Percentiles rank a stretch among this genome's conserved stretches.
Conservation (phyloP, 1,140 invertebrate species). For the Neomicropteryx cornuta region DNA sequence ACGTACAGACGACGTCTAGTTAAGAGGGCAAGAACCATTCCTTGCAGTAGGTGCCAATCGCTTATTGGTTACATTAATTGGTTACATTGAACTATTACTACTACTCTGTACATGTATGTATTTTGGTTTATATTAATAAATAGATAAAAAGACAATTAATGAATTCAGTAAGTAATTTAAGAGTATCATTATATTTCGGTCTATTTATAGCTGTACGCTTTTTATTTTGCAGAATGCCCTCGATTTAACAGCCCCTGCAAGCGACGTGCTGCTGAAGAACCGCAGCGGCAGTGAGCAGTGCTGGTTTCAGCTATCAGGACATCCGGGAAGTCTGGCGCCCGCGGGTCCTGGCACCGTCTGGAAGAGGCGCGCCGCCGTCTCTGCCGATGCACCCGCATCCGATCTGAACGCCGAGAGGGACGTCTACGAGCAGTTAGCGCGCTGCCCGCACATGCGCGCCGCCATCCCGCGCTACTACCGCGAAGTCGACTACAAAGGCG, state of each 20-base stretch:
- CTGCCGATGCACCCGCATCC: conserved; percentile 56
- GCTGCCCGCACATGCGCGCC: conserved; percentile 60
- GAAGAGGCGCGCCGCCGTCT: conserved; percentile 63
- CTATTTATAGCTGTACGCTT: no score
- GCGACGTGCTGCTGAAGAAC: conserved; percentile 74
- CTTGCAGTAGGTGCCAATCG: no score
- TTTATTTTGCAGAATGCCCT: conserved; percentile 75
- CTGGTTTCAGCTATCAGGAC: conserved; percentile 92
- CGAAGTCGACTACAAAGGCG: conserved; percentile 74
- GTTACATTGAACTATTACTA: no score
- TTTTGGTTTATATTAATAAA: no score
- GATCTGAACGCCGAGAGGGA: conserved; percentile 65
- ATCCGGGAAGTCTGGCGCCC: conserved; percentile 84
- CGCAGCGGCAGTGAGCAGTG: conserved; percentile 32
- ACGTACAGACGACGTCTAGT: no score
- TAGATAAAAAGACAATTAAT: no score
- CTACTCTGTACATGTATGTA: no score
- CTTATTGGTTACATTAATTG: no score
- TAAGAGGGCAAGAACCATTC: no score
- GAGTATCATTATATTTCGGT: no score
- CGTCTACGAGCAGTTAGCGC: conserved; percentile 72
- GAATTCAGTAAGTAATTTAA: no score
- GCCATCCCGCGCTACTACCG: conserved; percentile 81
- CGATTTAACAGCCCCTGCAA: conserved; percentile 83
- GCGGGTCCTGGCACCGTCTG: conserved; percentile 89